Conservation (phyloP, 2,797 vertebrate genomes). For the Acipenser transmontanus region DNA sequence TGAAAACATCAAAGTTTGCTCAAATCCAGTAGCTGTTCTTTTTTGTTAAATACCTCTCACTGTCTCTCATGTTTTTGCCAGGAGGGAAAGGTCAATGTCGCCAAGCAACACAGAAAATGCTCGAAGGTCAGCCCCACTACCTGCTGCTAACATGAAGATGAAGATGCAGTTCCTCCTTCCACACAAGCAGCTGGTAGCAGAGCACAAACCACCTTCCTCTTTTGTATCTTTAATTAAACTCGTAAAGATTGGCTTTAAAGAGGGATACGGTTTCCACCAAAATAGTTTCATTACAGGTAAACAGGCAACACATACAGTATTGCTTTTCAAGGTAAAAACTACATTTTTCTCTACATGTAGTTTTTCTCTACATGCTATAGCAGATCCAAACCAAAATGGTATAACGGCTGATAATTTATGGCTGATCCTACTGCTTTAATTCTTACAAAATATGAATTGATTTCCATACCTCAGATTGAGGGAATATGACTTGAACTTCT, state of each 20-base stretch:
- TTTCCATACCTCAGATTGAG: conserved; percentile 53
- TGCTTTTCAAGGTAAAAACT: neutral
- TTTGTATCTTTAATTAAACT: no score
- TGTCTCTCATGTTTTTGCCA: neutral
- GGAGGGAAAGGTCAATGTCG: conserved; percentile 5
- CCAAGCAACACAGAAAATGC: conserved; percentile 3
- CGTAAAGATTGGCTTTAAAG: no score
- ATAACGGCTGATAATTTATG: no score
- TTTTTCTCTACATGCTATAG: no score
- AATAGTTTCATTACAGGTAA: neutral
- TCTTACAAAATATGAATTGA: no score
- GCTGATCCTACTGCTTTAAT: no score
- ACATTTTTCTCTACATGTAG: neutral
- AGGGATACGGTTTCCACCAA: no score
- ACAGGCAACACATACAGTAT: neutral
- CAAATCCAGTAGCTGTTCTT: neutral
- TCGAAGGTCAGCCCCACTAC: conserved; percentile 1
- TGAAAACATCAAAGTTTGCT: neutral
- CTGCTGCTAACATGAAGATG: neutral
- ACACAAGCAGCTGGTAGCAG: no score
- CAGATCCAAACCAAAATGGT: no score
- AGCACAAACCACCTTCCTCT: no score
- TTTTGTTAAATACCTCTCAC: neutral
- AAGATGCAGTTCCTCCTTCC: no score
- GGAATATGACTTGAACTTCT: conserved; percentile 50